Conservation (phyloP, 2,113 vertebrate species). For the Neoarius graeffei region DNA sequence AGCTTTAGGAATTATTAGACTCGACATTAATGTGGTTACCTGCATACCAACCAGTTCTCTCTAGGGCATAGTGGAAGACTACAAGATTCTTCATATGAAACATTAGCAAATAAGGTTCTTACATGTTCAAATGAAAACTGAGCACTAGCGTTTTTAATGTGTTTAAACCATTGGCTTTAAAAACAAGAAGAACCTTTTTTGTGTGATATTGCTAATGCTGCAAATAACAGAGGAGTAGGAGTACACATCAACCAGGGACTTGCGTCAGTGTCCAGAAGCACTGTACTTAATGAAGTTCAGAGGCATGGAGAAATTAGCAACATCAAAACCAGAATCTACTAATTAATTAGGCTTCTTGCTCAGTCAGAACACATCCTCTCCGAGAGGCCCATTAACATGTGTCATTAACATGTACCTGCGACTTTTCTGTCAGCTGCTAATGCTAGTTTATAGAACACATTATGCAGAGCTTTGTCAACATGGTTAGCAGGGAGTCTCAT, state of each 20-base stretch:
- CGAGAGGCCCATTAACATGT: conserved; percentile 72
- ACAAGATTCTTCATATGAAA: not conserved
- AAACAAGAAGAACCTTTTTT: conserved; percentile 4
- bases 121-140: not conserved
- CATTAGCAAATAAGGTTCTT: not conserved
- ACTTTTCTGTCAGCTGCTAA: conserved; percentile 45
- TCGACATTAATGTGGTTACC: not conserved
- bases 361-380: conserved; percentile 68
- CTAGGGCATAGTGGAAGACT: not conserved
- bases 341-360: conserved; percentile 78
- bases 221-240: conserved; percentile 56
- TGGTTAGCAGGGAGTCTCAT: conserved; percentile 30
- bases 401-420: conserved; percentile 71
- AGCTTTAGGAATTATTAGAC: conserved; percentile 22
- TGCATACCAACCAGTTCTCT: not conserved
- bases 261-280: conserved; percentile 65
- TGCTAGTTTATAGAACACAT: conserved; percentile 51
- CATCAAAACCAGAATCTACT: conserved; percentile 80
- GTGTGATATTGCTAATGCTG: conserved; percentile 68
- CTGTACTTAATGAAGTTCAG: conserved; percentile 75
- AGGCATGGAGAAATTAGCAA: conserved; percentile 80
- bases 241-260: conserved; percentile 66
- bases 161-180: not conserved
- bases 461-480: conserved; percentile 43
- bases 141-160: not conserved